Evolutionary conservation across 2,888 invertebrate species (phyloP).

Genomic region (Escarpia spicata): DNA sequence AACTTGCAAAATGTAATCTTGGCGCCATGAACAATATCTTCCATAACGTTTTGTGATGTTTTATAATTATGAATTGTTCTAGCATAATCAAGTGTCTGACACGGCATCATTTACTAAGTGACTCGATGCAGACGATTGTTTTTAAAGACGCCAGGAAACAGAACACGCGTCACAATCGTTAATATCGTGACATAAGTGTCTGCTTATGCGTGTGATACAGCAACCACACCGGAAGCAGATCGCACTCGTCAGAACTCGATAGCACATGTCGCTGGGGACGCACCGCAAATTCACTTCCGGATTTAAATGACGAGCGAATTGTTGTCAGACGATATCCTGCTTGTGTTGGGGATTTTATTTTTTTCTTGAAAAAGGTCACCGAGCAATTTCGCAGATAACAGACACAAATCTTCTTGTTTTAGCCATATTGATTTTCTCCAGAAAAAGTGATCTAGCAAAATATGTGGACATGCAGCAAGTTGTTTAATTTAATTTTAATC

Average conservation of each 20-base stretch:
- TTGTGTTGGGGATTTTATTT: neutral
- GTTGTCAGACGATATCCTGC: neutral
- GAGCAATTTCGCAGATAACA: neutral
- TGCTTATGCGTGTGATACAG: neutral
- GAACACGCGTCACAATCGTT: neutral
- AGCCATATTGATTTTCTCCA: neutral
- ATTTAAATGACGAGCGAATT: neutral
- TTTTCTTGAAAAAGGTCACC: no score
- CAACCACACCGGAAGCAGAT: neutral
- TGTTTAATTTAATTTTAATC: neutral
- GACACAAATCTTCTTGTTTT: neutral
- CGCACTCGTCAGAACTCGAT: neutral
- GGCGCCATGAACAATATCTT: no score
- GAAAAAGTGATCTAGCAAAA: neutral
- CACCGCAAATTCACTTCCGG: neutral
- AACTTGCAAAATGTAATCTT: no score
- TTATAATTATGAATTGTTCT: neutral
- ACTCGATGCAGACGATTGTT: neutral
- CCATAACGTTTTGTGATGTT: neutral
- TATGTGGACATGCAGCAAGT: neutral
- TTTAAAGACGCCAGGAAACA: neutral
- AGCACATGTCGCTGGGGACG: neutral
- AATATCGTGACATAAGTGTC: neutral
- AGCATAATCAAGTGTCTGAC: neutral
- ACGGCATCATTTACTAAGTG: neutral